These are phyloP conservation scores for Sebastes fasciatus DNA, from an alignment of 2,113 vertebrate species.

Conservation along the genomic window DNA sequence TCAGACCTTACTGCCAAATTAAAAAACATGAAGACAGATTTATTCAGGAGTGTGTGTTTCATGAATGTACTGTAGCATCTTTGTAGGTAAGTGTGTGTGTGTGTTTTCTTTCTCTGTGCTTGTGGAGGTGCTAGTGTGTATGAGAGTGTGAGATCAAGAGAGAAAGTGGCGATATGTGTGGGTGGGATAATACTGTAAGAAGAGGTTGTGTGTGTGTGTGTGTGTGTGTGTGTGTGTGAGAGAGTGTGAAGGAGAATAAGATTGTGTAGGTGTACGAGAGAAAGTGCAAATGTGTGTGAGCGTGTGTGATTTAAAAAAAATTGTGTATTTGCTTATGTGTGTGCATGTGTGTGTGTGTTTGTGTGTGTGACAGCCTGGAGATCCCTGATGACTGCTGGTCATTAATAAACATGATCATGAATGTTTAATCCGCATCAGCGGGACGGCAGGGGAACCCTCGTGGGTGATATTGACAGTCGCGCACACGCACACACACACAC, in stretches of 20 bases:
- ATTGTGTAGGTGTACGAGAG: conserved; percentile 14
- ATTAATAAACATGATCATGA: conserved; percentile 86
- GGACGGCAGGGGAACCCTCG: conserved; percentile 58
- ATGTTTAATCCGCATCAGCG: conserved; percentile 80
- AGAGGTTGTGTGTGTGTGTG: background rate
- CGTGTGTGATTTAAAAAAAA: background rate
- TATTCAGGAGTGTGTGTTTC: conserved; percentile 14
- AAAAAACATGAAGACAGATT: conserved; percentile 12
- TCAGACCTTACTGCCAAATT: conserved; percentile 2
- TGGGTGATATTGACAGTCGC: conserved; percentile 69
- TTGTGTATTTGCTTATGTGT: conserved; percentile 1
- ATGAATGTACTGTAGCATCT: background rate
- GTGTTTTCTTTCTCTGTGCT: background rate
- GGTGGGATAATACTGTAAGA: background rate
- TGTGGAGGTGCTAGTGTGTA: background rate
- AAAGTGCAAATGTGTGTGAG: conserved; percentile 11
- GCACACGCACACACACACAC: conserved; percentile 6
- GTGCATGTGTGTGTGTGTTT: background rate
- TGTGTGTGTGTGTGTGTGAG: background rate
- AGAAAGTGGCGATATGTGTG: background rate
- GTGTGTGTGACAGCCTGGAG: conserved; percentile 47
- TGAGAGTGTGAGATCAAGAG: background rate
- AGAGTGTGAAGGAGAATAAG: conserved; percentile 1
- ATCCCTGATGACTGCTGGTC: conserved; percentile 75
- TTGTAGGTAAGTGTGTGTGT: background rate